Evolutionary conservation across 2,113 vertebrate species (phyloP).

Genomic region (Serilophus lunatus): DNA sequence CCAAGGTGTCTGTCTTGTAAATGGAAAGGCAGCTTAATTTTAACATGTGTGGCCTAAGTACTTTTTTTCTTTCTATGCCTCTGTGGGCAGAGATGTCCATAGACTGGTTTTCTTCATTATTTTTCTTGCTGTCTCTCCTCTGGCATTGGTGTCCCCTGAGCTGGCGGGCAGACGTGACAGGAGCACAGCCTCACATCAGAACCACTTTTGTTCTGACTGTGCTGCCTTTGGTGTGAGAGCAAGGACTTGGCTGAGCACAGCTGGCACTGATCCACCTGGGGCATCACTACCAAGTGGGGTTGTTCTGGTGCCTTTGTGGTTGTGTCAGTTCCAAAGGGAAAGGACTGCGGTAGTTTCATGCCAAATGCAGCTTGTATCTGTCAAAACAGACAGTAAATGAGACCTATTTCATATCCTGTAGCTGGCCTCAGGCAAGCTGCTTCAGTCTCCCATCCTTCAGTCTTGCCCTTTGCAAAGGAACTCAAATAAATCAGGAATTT

Average conservation of each 20-base stretch:
- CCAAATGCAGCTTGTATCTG: not conserved
- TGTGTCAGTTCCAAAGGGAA: not conserved
- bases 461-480: not conserved
- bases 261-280: not conserved
- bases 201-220: not conserved
- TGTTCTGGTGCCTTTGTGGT: not conserved
- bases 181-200: rapidly evolving
- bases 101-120: not conserved
- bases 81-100: not conserved
- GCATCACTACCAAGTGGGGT: rapidly evolving
- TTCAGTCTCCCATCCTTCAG: not conserved
- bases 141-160: not conserved
- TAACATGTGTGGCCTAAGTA: not conserved
- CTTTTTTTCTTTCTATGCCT: not conserved
- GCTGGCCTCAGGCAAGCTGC: not conserved
- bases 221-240: not conserved
- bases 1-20: not conserved
- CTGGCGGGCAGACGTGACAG: not conserved
- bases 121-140: not conserved
- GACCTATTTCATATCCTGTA: not conserved
- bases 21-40: not conserved
- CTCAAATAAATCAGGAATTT: not conserved
- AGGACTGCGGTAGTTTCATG: not conserved
- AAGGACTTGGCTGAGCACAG: not conserved
- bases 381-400: not conserved